phyloP scores from a whole-genome alignment of 2,888 invertebrate species.

The Drosophila emarginata region DNA sequence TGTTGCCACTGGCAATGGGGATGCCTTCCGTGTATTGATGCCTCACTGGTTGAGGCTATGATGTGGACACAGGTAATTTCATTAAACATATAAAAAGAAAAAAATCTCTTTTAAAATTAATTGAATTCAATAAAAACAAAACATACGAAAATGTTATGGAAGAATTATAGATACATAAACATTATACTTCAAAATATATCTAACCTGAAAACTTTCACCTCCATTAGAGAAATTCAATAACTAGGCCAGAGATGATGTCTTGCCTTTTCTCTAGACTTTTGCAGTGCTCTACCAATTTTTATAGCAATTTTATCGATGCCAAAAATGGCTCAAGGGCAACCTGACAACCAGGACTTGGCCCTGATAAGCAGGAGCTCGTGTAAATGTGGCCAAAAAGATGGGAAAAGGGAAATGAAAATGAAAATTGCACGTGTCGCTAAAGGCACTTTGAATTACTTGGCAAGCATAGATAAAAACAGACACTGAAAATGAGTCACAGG shows the following conservation, averaged over 20 bases:
- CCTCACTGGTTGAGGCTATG: neutral
- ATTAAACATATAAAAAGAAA: conserved; percentile 6
- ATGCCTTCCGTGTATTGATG: conserved; percentile 6
- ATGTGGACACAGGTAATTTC: conserved; percentile 19
- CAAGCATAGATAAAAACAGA: conserved; percentile 55
- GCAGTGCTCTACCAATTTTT: neutral
- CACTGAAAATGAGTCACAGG: conserved; percentile 22
- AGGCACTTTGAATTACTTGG: conserved; percentile 67
- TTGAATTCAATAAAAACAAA: conserved; percentile 6
- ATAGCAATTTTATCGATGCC: conserved; percentile 33
- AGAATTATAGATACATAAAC: neutral
- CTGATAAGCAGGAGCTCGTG: conserved; percentile 24
- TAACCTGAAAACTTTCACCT: conserved; percentile 31
- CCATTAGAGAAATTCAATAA: conserved; percentile 21
- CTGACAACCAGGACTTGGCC: conserved; percentile 19
- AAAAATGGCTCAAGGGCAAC: conserved; percentile 6
- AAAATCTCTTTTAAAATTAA: conserved; percentile 8
- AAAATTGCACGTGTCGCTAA: conserved; percentile 58
- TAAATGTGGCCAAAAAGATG: conserved; percentile 28
- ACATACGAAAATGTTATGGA: neutral
- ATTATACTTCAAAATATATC: neutral
- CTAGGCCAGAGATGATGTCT: neutral
- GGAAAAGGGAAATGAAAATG: conserved; percentile 40
- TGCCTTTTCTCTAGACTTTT: neutral
- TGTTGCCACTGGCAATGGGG: conserved; percentile 2